Percentiles rank a stretch among this genome's conserved stretches.
These are phyloP conservation scores for Turritopsis rubra DNA, from an alignment of 30 jellyfish, hydroid and myxozoan species.

Conservation along the genomic window DNA sequence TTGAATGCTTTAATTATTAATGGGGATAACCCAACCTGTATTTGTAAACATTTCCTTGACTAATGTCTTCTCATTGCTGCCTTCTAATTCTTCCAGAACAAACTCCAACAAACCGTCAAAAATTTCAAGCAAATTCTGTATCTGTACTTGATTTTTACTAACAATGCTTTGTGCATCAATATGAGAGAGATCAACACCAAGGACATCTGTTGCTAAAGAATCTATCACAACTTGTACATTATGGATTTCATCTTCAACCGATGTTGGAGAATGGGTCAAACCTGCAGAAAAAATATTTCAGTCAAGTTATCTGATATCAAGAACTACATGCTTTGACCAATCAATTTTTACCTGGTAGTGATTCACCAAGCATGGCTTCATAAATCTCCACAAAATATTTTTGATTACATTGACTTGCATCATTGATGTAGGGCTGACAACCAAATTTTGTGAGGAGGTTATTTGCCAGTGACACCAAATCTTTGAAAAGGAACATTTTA, in stretches of 20 bases:
- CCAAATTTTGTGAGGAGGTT: slow-evolving; percentile 4
- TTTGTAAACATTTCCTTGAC: neutral
- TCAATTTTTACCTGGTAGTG: slow-evolving; percentile 1
- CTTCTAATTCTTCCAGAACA: slow-evolving; percentile 62
- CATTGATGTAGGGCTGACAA: neutral
- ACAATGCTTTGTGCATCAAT: slow-evolving; percentile 66
- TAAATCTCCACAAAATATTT: neutral
- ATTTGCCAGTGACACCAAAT: neutral
- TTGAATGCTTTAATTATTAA: too few species aligned
- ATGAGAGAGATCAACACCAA: slow-evolving; percentile 87
- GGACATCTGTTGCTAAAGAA: slow-evolving; percentile 74
- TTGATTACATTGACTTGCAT: neutral
- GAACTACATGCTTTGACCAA: neutral
- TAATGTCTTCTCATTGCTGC: slow-evolving; percentile 14
- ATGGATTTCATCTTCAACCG: slow-evolving; percentile 48
- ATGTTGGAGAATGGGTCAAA: slow-evolving; percentile 12
- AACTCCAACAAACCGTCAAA: slow-evolving; percentile 73
- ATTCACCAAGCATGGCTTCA: slow-evolving; percentile 18
- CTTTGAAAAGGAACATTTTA: neutral
- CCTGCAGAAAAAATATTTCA: slow-evolving; percentile 10
- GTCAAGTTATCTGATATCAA: neutral
- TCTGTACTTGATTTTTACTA: slow-evolving; percentile 32
- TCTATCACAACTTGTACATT: slow-evolving; percentile 82
- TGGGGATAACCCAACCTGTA: too few species aligned
- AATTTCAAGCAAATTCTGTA: slow-evolving; percentile 70